phyloP scores from a whole-genome alignment of 2,888 invertebrate genomes.

The Drosophila fulvimacula region DNA sequence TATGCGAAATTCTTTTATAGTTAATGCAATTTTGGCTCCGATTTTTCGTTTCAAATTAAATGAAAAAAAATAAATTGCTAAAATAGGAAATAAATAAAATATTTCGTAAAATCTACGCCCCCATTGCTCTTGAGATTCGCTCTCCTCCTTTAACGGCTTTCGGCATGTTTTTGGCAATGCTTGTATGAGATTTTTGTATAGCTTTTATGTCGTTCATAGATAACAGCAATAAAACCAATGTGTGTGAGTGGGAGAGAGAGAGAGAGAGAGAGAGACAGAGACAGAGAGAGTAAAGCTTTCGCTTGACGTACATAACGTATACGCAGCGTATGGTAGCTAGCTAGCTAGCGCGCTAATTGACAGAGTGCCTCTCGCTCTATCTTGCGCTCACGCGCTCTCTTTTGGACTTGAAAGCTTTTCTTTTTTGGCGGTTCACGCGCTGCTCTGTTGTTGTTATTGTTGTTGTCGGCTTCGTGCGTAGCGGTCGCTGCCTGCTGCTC shows the following conservation, averaged over 20 bases:
- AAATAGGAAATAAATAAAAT: neutral
- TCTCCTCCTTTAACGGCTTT: slow-evolving; percentile 7
- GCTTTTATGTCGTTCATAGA: slow-evolving; percentile 12
- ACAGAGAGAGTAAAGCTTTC: slow-evolving; percentile 38
- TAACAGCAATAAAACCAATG: slow-evolving; percentile 11
- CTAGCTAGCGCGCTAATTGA: slow-evolving; percentile 58
- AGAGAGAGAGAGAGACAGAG: slow-evolving; percentile 13
- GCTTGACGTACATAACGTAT: slow-evolving; percentile 39
- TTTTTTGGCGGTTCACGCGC: slow-evolving; percentile 60
- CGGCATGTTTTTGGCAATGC: slow-evolving; percentile 3
- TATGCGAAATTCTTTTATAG: slow-evolving; percentile 55
- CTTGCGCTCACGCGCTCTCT: slow-evolving; percentile 20
- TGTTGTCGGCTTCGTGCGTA: slow-evolving; percentile 43
- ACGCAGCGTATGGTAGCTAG: slow-evolving; percentile 45
- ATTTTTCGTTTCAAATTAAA: slow-evolving; percentile 3
- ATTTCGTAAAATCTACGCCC: neutral
- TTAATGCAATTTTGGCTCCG: slow-evolving; percentile 29
- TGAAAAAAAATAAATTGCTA: neutral
- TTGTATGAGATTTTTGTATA: slow-evolving; percentile 7
- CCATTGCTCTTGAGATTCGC: slow-evolving; percentile 14
- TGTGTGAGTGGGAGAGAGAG: slow-evolving; percentile 2
- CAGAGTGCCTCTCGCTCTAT: slow-evolving; percentile 56
- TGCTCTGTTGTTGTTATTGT: slow-evolving; percentile 27
- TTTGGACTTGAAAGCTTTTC: slow-evolving; percentile 36
- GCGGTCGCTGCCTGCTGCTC: slow-evolving; percentile 58